phyloP scores from a whole-genome alignment of 1,140 invertebrate genomes.

The Lordiphosa mommai region DNA sequence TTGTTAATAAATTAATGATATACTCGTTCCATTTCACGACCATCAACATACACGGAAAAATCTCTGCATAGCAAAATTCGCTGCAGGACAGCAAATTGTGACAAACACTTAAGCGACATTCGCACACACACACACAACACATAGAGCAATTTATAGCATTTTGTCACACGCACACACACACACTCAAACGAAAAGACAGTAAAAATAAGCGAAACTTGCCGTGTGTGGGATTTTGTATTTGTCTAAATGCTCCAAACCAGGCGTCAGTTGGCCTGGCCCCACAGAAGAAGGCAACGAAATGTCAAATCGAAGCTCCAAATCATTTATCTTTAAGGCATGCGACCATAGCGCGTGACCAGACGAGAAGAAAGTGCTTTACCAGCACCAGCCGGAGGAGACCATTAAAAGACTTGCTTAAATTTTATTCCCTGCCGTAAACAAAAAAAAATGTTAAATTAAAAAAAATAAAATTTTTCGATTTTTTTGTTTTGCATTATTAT shows the following conservation, averaged over 20 bases:
- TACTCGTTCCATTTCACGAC: slow-evolving; percentile 17
- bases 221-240: slow-evolving; percentile 28
- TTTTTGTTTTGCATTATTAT: too few species aligned
- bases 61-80: slow-evolving; percentile 45
- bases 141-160: slow-evolving; percentile 39
- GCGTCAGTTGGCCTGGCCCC: slow-evolving; percentile 23
- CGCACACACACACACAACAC: slow-evolving; percentile 15
- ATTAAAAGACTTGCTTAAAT: too few species aligned
- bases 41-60: slow-evolving; percentile 19
- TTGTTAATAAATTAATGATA: slow-evolving; percentile 78
- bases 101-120: slow-evolving; percentile 58
- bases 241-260: background rate
- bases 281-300: slow-evolving; percentile 14
- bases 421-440: too few species aligned
- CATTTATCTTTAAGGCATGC: slow-evolving; percentile 25
- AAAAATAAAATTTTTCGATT: too few species aligned
- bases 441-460: too few species aligned
- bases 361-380: slow-evolving; percentile 14
- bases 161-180: slow-evolving; percentile 12
- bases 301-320: slow-evolving; percentile 15
- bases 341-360: slow-evolving; percentile 6
- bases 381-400: slow-evolving; percentile 10
- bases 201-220: slow-evolving; percentile 7
- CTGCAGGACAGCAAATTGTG: slow-evolving; percentile 43
- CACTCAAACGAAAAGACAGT: slow-evolving; percentile 16